A percentile compares a stretch with the other conserved stretches of the same genome.
These are phyloP conservation scores for Nicator chloris DNA, from an alignment of 2,113 vertebrate species.

Conservation along the genomic window DNA sequence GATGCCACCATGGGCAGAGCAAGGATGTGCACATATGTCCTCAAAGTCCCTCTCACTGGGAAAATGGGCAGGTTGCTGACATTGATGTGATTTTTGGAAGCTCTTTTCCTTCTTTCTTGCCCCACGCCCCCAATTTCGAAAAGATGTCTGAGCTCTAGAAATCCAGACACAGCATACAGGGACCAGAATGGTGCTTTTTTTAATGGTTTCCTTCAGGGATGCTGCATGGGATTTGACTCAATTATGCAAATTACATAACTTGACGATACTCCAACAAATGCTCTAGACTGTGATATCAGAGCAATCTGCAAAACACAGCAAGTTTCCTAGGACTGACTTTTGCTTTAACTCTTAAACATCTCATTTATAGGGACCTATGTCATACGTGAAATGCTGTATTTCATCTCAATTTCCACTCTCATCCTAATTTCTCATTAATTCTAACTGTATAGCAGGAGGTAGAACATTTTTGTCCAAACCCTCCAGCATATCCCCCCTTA, in stretches of 20 bases:
- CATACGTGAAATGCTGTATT: neutral
- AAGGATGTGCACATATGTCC: accelerated
- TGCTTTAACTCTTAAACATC: constrained; percentile 23
- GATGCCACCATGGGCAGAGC: neutral
- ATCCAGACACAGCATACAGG: constrained; percentile 16
- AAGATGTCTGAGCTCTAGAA: constrained; percentile 18
- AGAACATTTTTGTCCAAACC: neutral
- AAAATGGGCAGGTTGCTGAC: neutral
- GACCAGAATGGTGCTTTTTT: constrained; percentile 46
- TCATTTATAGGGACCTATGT: neutral
- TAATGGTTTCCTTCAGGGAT: constrained; percentile 41
- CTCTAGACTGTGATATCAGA: constrained; percentile 29
- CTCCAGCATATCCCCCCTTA: neutral
- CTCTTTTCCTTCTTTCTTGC: neutral
- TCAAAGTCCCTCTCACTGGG: neutral
- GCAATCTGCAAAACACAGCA: constrained; percentile 36
- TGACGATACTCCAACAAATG: constrained; percentile 44
- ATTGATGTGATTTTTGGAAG: neutral
- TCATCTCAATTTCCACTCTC: neutral
- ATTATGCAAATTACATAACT: constrained; percentile 58
- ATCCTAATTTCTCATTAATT: neutral
- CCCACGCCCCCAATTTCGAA: neutral
- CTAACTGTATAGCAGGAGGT: neutral
- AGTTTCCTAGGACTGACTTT: constrained; percentile 13
- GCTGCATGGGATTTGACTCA: constrained; percentile 52